These are phyloP conservation scores for Turnix velox DNA, from an alignment of 2,113 vertebrate species.

Conservation along the genomic window DNA sequence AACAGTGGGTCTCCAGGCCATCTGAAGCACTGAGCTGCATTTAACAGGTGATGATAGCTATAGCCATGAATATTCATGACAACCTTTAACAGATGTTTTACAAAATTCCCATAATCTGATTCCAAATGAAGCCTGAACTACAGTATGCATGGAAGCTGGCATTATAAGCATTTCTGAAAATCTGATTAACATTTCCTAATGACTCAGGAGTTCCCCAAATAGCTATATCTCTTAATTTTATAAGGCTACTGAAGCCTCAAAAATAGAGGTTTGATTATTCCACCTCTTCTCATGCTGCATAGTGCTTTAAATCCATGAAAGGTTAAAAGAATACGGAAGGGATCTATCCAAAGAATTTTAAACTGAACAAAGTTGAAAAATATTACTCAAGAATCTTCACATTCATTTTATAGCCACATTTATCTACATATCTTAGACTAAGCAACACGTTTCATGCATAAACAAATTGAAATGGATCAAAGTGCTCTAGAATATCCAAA, in stretches of 20 bases:
- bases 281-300: background rate
- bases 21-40: background rate
- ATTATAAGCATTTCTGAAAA: slow-evolving; percentile 15
- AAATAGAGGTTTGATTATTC: background rate
- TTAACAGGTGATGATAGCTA: background rate
- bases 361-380: background rate
- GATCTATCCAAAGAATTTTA: background rate
- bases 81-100: slow-evolving; percentile 35
- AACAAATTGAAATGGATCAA: background rate
- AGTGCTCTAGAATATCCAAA: background rate
- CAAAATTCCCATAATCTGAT: background rate
- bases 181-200: slow-evolving; percentile 22
- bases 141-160: background rate
- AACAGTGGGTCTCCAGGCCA: background rate
- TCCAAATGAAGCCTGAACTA: background rate
- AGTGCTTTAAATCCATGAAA: background rate
- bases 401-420: background rate
- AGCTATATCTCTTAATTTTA: background rate
- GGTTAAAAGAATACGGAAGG: background rate
- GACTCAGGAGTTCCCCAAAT: background rate
- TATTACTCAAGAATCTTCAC: background rate
- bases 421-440: background rate
- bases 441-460: background rate
- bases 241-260: background rate
- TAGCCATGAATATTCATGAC: slow-evolving; percentile 37